Conservation (phyloP, 64 coral and sea anemone genomes). For the Acropora tenuis region DNA sequence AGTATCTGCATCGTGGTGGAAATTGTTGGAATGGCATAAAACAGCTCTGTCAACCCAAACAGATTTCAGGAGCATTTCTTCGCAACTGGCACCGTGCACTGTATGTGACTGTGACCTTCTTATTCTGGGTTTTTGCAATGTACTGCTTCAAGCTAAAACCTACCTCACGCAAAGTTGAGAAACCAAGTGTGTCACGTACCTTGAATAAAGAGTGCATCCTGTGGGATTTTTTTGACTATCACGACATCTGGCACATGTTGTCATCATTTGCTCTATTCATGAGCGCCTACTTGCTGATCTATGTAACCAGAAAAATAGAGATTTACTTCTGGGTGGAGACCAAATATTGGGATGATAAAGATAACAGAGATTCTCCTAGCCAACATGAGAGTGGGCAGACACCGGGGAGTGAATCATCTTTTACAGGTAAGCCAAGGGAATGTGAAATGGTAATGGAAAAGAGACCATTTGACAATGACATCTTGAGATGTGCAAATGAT, state of each 20-base stretch:
- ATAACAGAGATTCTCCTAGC: not conserved
- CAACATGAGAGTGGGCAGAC: not conserved
- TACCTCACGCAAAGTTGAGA: slow-evolving; percentile 62
- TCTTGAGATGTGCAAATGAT: not conserved
- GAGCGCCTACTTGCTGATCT: slow-evolving; percentile 88
- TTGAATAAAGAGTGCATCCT: slow-evolving; percentile 74
- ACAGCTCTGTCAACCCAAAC: slow-evolving; percentile 44
- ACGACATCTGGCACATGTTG: slow-evolving; percentile 94
- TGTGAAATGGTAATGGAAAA: not conserved
- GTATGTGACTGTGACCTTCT: slow-evolving; percentile 67
- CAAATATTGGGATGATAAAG: not conserved
- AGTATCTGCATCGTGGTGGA: not conserved
- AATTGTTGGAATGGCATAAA: not conserved
- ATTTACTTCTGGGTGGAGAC: slow-evolving; percentile 67
- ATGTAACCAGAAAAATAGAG: slow-evolving; percentile 77
- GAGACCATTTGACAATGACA: not conserved
- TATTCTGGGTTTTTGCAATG: slow-evolving; percentile 97
- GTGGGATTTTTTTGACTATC: slow-evolving; percentile 94
- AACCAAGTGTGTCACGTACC: slow-evolving; percentile 64
- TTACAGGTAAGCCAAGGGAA: slow-evolving; percentile 1
- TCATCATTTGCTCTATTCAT: slow-evolving; percentile 89
- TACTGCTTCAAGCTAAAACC: slow-evolving; percentile 93
- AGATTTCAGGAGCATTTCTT: not conserved
- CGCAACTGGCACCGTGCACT: slow-evolving; percentile 60
- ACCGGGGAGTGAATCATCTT: no score